These are phyloP conservation scores for Oikopleura dioica DNA, from an alignment of 23 tunicate species.

Conservation along the genomic window DNA sequence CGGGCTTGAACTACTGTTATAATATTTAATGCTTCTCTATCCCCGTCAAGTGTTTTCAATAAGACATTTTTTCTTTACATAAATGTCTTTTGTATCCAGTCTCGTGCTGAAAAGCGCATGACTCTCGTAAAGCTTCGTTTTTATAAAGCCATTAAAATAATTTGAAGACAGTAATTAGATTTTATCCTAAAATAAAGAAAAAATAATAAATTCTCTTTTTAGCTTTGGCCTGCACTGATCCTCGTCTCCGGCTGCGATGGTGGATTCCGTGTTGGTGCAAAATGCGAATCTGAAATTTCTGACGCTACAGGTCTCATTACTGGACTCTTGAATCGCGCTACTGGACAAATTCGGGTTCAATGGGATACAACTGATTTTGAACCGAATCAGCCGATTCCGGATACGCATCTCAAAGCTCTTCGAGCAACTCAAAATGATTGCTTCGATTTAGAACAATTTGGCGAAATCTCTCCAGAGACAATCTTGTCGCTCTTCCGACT, in stretches of 20 bases:
- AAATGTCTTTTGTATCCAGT: no score
- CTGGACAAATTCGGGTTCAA: not conserved
- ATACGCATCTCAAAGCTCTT: not conserved
- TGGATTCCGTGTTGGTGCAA: constrained; percentile 8
- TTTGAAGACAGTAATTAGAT: no score
- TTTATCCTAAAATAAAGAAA: not conserved
- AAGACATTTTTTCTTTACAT: no score
- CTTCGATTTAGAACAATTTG: not conserved
- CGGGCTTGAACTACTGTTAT: no score
- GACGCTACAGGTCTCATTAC: not conserved
- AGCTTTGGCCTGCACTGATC: constrained; percentile 9
- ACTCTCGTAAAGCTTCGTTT: no score
- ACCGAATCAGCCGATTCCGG: not conserved
- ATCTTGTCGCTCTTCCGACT: no score
- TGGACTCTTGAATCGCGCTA: not conserved
- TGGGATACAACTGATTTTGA: constrained; percentile 4
- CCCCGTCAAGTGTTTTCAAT: no score
- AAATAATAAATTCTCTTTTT: not conserved
- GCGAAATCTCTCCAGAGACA: not conserved
- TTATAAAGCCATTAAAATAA: no score
- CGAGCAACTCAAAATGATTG: not conserved
- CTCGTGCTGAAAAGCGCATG: no score
- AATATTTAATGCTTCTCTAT: no score
- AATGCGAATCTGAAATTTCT: not conserved
- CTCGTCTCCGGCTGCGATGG: not conserved